Conservation (phyloP, 2,888 invertebrate species). For the Timema cristinae region DNA sequence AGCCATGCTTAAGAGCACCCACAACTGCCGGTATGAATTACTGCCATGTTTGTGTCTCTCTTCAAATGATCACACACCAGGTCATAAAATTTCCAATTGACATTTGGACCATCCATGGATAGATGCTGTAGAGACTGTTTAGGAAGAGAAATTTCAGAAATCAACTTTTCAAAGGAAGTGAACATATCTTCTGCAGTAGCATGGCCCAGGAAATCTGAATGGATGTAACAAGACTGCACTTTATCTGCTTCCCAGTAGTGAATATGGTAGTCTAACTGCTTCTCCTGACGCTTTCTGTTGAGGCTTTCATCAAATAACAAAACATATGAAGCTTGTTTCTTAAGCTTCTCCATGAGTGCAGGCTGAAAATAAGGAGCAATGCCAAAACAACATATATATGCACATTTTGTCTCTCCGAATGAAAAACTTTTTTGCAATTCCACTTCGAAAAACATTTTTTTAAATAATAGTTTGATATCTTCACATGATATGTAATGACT, state of each 20-base stretch:
- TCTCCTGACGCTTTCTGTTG: slow-evolving; percentile 6
- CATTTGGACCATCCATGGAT: no score
- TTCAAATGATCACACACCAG: no score
- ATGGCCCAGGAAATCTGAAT: neutral
- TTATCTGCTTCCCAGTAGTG: slow-evolving; percentile 7
- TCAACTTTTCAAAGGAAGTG: slow-evolving; percentile 9
- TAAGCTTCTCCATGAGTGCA: neutral
- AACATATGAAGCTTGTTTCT: slow-evolving; percentile 2
- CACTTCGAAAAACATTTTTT: slow-evolving; percentile 6
- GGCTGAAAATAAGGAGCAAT: slow-evolving; percentile 12
- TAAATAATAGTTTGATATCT: no score
- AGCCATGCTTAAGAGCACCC: no score
- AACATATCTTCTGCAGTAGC: slow-evolving; percentile 13
- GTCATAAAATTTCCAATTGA: no score
- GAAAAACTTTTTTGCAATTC: neutral
- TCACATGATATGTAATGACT: no score
- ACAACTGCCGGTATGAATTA: no score
- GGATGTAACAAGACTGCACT: neutral
- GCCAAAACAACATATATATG: slow-evolving; percentile 12
- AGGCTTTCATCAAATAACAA: slow-evolving; percentile 8
- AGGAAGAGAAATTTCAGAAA: neutral
- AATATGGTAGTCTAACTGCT: slow-evolving; percentile 7
- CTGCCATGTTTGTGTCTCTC: no score
- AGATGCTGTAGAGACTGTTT: no score
- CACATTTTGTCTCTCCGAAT: neutral